These are phyloP conservation scores for Prorops nasuta DNA, from an alignment of 1,140 invertebrate genomes.

Conservation along the genomic window DNA sequence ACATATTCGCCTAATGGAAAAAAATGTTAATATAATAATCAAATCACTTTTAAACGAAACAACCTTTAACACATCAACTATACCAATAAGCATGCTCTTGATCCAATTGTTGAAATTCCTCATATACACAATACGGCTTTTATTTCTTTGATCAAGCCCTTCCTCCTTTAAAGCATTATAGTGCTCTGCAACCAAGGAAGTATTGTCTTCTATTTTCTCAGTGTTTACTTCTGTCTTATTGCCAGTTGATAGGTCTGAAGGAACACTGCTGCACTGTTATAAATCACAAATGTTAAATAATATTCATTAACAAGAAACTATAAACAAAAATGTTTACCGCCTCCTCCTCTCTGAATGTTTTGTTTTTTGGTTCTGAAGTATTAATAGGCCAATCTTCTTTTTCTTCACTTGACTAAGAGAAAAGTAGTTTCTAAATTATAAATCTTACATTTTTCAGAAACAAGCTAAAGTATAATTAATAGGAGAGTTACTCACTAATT, in stretches of 20 bases:
- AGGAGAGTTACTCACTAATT: too few species aligned
- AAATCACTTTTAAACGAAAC: background rate
- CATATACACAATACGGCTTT: slow-evolving; percentile 89
- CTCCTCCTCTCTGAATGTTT: too few species aligned
- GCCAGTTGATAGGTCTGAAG: slow-evolving; percentile 32
- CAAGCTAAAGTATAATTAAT: too few species aligned
- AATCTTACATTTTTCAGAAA: too few species aligned
- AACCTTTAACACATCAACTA: slow-evolving; percentile 33
- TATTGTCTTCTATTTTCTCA: slow-evolving; percentile 41
- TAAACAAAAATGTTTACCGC: too few species aligned
- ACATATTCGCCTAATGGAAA: slow-evolving; percentile 62
- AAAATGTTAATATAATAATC: slow-evolving; percentile 5
- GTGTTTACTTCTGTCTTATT: slow-evolving; percentile 14
- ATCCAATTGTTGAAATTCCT: slow-evolving; percentile 99
- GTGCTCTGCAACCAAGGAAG: slow-evolving; percentile 74
- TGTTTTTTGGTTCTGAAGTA: too few species aligned
- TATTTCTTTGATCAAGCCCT: slow-evolving; percentile 72
- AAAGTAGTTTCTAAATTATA: too few species aligned
- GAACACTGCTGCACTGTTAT: slow-evolving; percentile 26
- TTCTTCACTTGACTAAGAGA: too few species aligned
- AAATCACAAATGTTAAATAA: slow-evolving; percentile 3
- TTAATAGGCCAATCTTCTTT: too few species aligned
- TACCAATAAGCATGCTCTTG: slow-evolving; percentile 90
- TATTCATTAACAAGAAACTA: background rate
- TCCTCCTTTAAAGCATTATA: slow-evolving; percentile 84